Conservation (phyloP, 2,797 vertebrate species). For the Cottoperca gobio region DNA sequence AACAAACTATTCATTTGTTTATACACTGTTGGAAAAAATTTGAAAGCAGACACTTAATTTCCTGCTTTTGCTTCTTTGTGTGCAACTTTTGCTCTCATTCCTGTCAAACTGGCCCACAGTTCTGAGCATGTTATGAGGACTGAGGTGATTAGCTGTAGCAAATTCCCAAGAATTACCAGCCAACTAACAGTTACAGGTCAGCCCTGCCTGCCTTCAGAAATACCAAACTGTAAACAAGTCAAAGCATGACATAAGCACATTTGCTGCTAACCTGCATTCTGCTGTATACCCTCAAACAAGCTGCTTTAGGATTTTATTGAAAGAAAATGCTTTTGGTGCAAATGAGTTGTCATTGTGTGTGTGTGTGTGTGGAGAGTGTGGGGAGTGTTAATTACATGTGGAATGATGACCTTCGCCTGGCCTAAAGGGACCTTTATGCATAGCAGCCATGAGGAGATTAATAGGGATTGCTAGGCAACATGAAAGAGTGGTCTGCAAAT, state of each 20-base stretch:
- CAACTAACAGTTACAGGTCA: constrained; percentile 75
- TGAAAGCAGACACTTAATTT: constrained; percentile 60
- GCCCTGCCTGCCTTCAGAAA: constrained; percentile 61
- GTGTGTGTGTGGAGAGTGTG: background rate
- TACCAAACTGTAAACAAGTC: constrained; percentile 78
- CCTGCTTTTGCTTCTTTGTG: constrained; percentile 75
- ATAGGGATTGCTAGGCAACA: constrained; percentile 78
- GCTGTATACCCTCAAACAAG: constrained; percentile 26
- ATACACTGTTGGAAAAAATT: constrained; percentile 53
- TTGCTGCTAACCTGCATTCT: constrained; percentile 50
- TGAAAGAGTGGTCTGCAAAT: constrained; percentile 68
- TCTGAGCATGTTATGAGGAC: constrained; percentile 55
- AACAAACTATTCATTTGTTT: constrained; percentile 75
- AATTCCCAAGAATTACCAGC: constrained; percentile 77
- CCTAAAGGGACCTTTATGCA: constrained; percentile 69
- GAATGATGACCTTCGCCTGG: constrained; percentile 78
- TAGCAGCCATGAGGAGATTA: constrained; percentile 68
- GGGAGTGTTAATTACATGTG: constrained; percentile 73
- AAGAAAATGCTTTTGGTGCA: constrained; percentile 42
- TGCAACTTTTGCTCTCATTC: constrained; percentile 58
- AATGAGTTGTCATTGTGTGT: constrained; percentile 31
- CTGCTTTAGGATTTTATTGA: constrained; percentile 40
- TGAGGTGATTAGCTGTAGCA: constrained; percentile 70
- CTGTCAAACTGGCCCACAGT: constrained; percentile 47
- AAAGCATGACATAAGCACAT: constrained; percentile 76